Percentiles rank a stretch among this genome's conserved stretches.
phyloP scores from a whole-genome alignment of 2,888 invertebrate genomes.

The Isoperla grammatica region DNA sequence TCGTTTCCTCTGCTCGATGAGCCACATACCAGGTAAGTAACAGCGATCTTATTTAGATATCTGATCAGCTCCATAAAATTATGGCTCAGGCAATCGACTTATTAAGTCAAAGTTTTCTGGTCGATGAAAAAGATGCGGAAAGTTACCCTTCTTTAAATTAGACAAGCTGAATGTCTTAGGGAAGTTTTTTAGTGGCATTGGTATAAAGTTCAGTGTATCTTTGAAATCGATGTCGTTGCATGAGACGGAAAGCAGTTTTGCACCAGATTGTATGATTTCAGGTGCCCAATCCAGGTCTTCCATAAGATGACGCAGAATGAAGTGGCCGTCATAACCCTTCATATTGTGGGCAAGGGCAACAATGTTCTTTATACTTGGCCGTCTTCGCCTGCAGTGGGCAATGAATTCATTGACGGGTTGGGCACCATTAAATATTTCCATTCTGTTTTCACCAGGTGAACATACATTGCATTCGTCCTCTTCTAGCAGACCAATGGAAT shows the following conservation, averaged over 20 bases:
- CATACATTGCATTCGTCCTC: not conserved
- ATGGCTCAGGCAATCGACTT: not conserved
- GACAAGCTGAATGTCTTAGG: not conserved
- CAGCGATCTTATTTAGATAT: not conserved
- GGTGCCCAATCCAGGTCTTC: not conserved
- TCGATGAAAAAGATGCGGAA: not conserved
- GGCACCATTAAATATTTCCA: not conserved
- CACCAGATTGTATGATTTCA: not conserved
- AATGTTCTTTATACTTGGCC: not conserved
- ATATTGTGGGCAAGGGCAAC: conserved; percentile 7
- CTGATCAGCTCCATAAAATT: not conserved
- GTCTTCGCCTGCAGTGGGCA: not conserved
- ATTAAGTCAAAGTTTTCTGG: not conserved
- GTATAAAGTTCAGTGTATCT: conserved; percentile 2
- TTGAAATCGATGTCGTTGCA: not conserved
- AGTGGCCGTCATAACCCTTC: conserved; percentile 11
- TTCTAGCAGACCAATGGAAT: not conserved
- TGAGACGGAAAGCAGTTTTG: not conserved
- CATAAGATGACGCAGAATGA: conserved; percentile 1
- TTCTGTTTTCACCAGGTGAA: not conserved
- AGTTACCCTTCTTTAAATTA: not conserved
- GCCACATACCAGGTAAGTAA: not conserved
- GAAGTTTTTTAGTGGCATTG: not conserved
- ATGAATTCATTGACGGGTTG: not conserved
- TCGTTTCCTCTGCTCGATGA: not conserved